A percentile compares a stretch with the other conserved stretches of the same genome.
Conservation (phyloP, 2,888 invertebrate species). For the Amphipyra berbera region DNA sequence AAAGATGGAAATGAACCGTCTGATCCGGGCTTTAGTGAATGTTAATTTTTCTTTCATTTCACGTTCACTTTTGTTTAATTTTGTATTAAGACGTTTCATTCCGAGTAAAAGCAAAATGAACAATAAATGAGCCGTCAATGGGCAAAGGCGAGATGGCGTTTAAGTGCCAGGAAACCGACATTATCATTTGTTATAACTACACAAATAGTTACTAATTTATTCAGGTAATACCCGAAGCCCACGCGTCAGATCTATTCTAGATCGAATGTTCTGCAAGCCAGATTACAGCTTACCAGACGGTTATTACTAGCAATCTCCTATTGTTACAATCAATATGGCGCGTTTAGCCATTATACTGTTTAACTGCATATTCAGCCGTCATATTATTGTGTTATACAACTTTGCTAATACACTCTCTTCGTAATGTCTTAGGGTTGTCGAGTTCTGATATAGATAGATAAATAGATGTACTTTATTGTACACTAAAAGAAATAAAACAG, state of each 20-base stretch:
- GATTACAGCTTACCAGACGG: constrained; percentile 28
- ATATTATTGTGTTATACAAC: constrained; percentile 57
- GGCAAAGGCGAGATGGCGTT: no score
- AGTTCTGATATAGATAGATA: neutral
- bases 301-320: constrained; percentile 39
- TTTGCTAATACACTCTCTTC: constrained; percentile 42
- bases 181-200: constrained; percentile 25
- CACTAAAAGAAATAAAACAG: no score
- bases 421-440: constrained; percentile 42
- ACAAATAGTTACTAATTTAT: constrained; percentile 27
- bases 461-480: no score
- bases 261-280: constrained; percentile 19
- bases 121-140: no score
- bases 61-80: no score
- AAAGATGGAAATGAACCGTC: no score
- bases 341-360: constrained; percentile 36
- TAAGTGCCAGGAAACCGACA: no score
- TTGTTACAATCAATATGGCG: constrained; percentile 47
- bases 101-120: no score
- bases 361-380: constrained; percentile 32
- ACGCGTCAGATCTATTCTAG: constrained; percentile 21
- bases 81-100: no score
- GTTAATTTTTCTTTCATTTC: no score
- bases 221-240: constrained; percentile 10
- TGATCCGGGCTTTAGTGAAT: no score